Conservation (phyloP, 1,140 invertebrate genomes). For the Pomacea maculata region DNA sequence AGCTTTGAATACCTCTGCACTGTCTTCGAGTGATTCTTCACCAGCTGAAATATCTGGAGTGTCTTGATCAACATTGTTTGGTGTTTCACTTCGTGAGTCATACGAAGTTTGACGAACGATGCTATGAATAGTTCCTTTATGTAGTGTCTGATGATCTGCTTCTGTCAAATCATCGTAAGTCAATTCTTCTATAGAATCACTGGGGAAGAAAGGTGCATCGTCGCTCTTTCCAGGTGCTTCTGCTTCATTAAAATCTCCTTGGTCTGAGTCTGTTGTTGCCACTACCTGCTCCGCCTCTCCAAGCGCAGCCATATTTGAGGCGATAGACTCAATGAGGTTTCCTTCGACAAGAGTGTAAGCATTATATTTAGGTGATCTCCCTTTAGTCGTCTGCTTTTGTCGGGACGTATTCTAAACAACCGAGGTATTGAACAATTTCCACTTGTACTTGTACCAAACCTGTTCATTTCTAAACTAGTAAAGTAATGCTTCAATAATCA, state of each 20-base stretch:
- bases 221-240: slow-evolving; percentile 40
- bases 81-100: slow-evolving; percentile 20
- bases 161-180: slow-evolving; percentile 36
- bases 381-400: slow-evolving; percentile 4
- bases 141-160: slow-evolving; percentile 12
- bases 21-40: slow-evolving; percentile 46
- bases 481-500: too few species aligned
- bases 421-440: too few species aligned
- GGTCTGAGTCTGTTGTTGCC: slow-evolving; percentile 41
- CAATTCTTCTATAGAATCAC: slow-evolving; percentile 47
- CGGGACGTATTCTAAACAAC: too few species aligned
- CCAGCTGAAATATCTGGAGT: slow-evolving; percentile 39
- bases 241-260: slow-evolving; percentile 46
- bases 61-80: slow-evolving; percentile 29
- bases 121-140: slow-evolving; percentile 43
- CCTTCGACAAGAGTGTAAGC: background rate
- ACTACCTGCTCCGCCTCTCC: slow-evolving; percentile 50
- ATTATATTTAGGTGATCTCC: background rate
- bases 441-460: too few species aligned
- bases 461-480: too few species aligned
- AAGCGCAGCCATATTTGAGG: slow-evolving; percentile 38
- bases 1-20: slow-evolving; percentile 29
- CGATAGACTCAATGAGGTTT: background rate
- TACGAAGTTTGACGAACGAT: slow-evolving; percentile 44
- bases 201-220: slow-evolving; percentile 40